These are phyloP conservation scores for Paelopatides confundens DNA, from an alignment of 53 echinoderm and acorn worm species.

Conservation along the genomic window DNA sequence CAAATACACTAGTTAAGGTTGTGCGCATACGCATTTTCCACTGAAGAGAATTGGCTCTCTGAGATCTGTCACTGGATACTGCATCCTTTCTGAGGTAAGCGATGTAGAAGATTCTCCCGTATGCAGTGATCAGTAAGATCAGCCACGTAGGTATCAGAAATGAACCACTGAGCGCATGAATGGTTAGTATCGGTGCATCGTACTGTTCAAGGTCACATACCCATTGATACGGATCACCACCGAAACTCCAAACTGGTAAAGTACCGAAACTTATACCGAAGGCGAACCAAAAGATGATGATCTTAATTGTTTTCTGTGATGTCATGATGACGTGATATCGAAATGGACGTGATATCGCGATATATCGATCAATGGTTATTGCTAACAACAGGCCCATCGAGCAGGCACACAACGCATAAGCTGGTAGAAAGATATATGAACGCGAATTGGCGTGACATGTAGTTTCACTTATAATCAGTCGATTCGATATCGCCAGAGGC, in stretches of 20 bases:
- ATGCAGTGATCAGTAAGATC: neutral
- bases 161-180: neutral
- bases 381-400: neutral
- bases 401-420: neutral
- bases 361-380: constrained; percentile 7
- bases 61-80: neutral
- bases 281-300: neutral
- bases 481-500: neutral
- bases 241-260: constrained; percentile 8
- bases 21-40: neutral
- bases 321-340: constrained; percentile 8
- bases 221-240: neutral
- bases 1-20: neutral
- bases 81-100: neutral
- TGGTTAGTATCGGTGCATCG: neutral
- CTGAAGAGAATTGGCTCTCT: neutral
- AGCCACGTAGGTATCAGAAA: neutral
- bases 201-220: neutral
- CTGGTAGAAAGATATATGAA: neutral
- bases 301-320: neutral
- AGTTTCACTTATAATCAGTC: neutral
- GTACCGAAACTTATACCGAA: neutral
- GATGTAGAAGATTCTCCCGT: constrained; percentile 6
- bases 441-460: neutral
- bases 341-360: constrained; percentile 21